Conservation (phyloP, 1,140 invertebrate species). For the Ceratitis capitata region DNA sequence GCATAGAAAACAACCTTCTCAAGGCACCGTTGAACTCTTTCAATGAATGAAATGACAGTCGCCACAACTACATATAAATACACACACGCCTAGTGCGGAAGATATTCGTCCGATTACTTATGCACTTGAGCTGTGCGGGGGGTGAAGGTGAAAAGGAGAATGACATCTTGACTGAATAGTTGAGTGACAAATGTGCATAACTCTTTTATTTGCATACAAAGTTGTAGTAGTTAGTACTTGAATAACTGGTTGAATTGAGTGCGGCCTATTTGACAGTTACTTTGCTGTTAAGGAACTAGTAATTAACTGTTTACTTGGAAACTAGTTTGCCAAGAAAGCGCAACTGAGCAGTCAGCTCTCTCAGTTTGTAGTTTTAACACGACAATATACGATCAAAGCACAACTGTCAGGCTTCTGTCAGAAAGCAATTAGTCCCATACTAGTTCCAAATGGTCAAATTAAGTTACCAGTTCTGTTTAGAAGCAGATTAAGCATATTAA, state of each 20-base stretch:
- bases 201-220: slow-evolving; percentile 27
- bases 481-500: no score
- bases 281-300: no score
- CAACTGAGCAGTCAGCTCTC: no score
- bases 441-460: no score
- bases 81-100: neutral
- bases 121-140: neutral
- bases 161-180: neutral
- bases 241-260: neutral
- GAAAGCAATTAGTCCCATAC: no score
- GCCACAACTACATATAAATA: neutral
- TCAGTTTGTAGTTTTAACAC: no score
- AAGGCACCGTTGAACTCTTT: slow-evolving; percentile 30
- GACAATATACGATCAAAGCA: no score
- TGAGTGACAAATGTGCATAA: slow-evolving; percentile 16
- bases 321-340: no score
- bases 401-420: no score
- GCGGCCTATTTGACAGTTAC: neutral
- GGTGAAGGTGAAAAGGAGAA: neutral
- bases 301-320: no score
- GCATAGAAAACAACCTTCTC: neutral
- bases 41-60: neutral
- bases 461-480: no score
- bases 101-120: neutral
- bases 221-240: no score